These are phyloP conservation scores for Coccyzus lansbergi DNA, from an alignment of 2,797 vertebrate genomes.

Conservation along the genomic window DNA sequence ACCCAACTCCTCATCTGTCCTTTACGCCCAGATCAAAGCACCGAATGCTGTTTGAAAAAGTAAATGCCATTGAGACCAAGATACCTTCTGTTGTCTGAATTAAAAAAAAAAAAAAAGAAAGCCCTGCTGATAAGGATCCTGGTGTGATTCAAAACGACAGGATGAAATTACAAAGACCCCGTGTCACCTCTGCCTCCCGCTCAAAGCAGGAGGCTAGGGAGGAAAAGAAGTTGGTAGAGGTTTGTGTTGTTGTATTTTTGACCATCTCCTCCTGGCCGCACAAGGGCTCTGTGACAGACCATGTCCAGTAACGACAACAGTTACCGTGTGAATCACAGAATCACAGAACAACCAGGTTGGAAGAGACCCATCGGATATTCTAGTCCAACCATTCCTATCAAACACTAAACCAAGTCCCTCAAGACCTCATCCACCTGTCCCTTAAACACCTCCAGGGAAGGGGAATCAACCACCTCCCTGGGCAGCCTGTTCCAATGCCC, in stretches of 20 bases:
- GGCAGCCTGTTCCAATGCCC: too few species aligned
- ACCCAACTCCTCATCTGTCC: background rate
- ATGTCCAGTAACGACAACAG: background rate
- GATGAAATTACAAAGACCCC: constrained; percentile 11
- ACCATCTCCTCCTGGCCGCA: background rate
- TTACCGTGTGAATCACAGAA: rapidly evolving
- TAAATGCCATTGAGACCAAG: constrained; percentile 36
- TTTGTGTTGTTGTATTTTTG: background rate
- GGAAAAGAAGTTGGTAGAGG: background rate
- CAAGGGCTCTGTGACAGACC: background rate
- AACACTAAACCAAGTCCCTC: too few species aligned
- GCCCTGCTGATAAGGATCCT: constrained; percentile 5
- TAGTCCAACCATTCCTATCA: too few species aligned
- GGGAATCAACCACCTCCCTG: too few species aligned
- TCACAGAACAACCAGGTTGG: too few species aligned
- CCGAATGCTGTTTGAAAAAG: constrained; percentile 39
- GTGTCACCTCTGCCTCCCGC: background rate
- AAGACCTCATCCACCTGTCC: too few species aligned
- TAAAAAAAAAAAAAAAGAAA: too few species aligned
- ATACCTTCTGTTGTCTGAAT: background rate
- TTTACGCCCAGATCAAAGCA: background rate
- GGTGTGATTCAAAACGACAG: background rate
- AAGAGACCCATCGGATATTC: too few species aligned
- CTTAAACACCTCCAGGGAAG: too few species aligned
- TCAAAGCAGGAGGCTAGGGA: background rate